Evolutionary conservation across 2,113 vertebrate species (phyloP).

Genomic region (Ptyas mucosa): DNA sequence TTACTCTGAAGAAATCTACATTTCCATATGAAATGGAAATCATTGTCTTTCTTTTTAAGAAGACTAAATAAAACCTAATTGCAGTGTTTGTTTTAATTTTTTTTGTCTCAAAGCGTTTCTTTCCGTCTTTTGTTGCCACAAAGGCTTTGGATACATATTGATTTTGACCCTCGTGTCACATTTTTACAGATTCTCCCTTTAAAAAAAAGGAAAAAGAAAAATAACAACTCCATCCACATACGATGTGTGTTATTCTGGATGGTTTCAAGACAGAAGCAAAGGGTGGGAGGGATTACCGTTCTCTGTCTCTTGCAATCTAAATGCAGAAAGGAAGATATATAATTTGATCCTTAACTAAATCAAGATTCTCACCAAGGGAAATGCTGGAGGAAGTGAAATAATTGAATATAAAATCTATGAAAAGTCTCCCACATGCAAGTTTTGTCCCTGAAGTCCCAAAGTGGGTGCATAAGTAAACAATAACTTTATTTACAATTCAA

Average conservation of each 20-base stretch:
- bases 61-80: constrained; percentile 64
- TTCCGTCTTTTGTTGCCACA: constrained; percentile 53
- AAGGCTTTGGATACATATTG: constrained; percentile 55
- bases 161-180: constrained; percentile 55
- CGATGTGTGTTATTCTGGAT: constrained; percentile 62
- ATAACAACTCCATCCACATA: constrained; percentile 64
- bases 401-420: constrained; percentile 46
- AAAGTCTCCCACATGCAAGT: constrained; percentile 13
- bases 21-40: constrained; percentile 66
- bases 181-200: constrained; percentile 40
- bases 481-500: constrained; percentile 40
- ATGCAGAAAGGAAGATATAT: constrained; percentile 44
- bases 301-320: constrained; percentile 51
- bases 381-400: constrained; percentile 33
- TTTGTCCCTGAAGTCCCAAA: constrained; percentile 4
- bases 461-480: constrained; percentile 15
- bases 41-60: constrained; percentile 65
- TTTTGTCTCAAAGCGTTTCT: constrained; percentile 60
- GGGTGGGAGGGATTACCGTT: constrained; percentile 30
- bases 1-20: constrained; percentile 60
- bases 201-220: constrained; percentile 18
- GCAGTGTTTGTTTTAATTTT: constrained; percentile 57
- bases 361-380: constrained; percentile 34
- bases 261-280: constrained; percentile 54
- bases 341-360: constrained; percentile 53